Evolutionary conservation across 2,113 vertebrate genomes (phyloP), one percentile per base, ranked within the genome.

Genomic region (Nyctibius bracteatus): DNA sequence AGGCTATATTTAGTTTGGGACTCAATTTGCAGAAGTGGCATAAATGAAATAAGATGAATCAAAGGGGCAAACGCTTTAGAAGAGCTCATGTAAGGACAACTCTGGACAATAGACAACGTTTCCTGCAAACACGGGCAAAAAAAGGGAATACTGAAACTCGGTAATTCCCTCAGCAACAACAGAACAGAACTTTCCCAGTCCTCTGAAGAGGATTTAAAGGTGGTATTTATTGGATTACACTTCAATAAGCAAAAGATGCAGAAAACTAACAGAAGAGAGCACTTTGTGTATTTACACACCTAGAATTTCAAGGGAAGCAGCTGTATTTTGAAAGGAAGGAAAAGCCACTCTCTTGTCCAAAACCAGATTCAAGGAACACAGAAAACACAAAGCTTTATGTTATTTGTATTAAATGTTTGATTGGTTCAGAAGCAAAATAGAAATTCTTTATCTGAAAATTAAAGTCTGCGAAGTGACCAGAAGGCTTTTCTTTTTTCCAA

Each of bases 391-490:
- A 84, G 57, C 6, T 86, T 81, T 88, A 54, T 25, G 8, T 44
- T 88, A 67, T 74, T 94, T 92, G 25, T 58, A 75, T 84, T 67
- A 79, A 84, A 57, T 67, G 41, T 78, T 86, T 81, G 44, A 14
- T 82, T 61, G 41, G 52, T 78, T 86, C 75, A 81, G 68, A 88
- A 90, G 61, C 63, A 94, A 93, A 97, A 70, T 0, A 86, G 14
- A 88, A 95, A 89, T 75, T 46, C 58, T 85, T 82, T 75, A 90
- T 68, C 80, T 88, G 57, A 88, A 96, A 92, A 95, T 88, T 51
- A 84, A 71, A 57, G 35, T 41, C 55, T 83, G 21, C 27, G 74
- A 93, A 94, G 44, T 81, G 80, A 95, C 79, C 74, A 93, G 47
- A 90, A 89, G 27, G n/a, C 27, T 86, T 77, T 78, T 17, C 12